Evolutionary conservation across 2,113 vertebrate species (phyloP), one percentile per base, ranked within the genome.

Genomic region (Paracanthobrama guichenoti): DNA sequence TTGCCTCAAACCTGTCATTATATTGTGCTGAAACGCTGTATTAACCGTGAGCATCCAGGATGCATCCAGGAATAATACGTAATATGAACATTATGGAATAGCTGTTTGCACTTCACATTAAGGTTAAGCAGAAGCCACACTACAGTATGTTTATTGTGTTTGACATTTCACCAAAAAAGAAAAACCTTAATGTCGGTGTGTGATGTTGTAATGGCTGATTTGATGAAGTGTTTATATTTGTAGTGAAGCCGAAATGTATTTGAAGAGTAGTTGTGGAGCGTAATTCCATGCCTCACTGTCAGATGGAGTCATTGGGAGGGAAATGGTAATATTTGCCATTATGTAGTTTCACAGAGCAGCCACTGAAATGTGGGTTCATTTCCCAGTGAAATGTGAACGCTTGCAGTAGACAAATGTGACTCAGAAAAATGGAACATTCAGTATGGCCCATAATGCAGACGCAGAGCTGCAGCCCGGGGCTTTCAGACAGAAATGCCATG

Each of bases 351-450:
- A 82, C 76, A 86, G 90, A 90, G 93, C 92, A 92, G 89, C 88
- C 91, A 91, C 89, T 90, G 91, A 93, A 93, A 93, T 90, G 90
- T 90, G 91, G 91, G 11, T 93, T 94, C 92, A 93, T 93, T 94
- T 94, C 90, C 91, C 90, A 90, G 90, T 89, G 91, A 92, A 92
- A 93, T 92, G 92, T 91, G 59, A 92, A 93, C 91, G 46, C 46
- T 90, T 90, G 89, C 88, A 90, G 89, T 89, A 93, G 91, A 93
- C 89, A 92, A 93, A 93, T 91, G 93, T 92, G 92, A 93, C 91
- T 93, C 91, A 92, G 91, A 91, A 92, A 90, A 93, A 93, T 91
- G 88, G 91, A 89, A 90, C 89, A 88, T 85, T 77, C 89, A 88
- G 87, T 92, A 90, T 91, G 92, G 90, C 87, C 91, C 91, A 86